A percentile compares a stretch with the other conserved stretches of the same genome.
Evolutionary conservation across 2,888 invertebrate species (phyloP).

Genomic region (Heliconius erato): DNA sequence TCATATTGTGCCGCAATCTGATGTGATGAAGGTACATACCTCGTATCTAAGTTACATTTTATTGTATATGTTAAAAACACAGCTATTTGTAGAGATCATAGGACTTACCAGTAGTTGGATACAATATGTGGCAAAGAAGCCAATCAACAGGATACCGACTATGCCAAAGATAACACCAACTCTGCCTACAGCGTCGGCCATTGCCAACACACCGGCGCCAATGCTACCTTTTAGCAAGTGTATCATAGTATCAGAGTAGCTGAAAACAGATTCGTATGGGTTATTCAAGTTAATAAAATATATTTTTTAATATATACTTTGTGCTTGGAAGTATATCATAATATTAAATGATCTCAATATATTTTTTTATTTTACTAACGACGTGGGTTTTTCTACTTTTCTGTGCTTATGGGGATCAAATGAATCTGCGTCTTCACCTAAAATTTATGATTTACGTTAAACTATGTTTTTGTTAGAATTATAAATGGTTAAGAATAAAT

Average conservation of each 20-base stretch:
- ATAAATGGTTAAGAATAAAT: neutral
- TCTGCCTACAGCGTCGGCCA: conserved; percentile 88
- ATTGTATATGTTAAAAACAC: neutral
- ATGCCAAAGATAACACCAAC: conserved; percentile 87
- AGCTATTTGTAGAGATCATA: neutral
- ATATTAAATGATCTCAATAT: neutral
- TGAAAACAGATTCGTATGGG: conserved; percentile 63
- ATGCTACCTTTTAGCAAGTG: conserved; percentile 96
- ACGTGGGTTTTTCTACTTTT: conserved; percentile 88
- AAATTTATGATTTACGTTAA: conserved; percentile 37
- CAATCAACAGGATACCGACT: conserved; percentile 87
- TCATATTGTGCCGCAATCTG: conserved; percentile 86
- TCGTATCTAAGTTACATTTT: neutral
- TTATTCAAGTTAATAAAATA: neutral
- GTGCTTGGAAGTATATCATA: no score
- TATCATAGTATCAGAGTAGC: conserved; percentile 94
- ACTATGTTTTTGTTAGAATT: neutral
- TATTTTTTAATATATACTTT: neutral
- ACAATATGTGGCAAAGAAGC: conserved; percentile 89
- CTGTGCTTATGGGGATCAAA: conserved; percentile 90
- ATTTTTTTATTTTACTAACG: conserved; percentile 82
- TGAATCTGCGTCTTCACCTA: conserved; percentile 62
- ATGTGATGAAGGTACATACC: neutral
- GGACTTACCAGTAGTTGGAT: conserved; percentile 88
- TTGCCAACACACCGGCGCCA: conserved; percentile 97